Percentiles rank a stretch among this genome's conserved stretches.
Evolutionary conservation across 2,113 vertebrate species (phyloP).

Genomic region (Rhynchopsitta pachyrhyncha): DNA sequence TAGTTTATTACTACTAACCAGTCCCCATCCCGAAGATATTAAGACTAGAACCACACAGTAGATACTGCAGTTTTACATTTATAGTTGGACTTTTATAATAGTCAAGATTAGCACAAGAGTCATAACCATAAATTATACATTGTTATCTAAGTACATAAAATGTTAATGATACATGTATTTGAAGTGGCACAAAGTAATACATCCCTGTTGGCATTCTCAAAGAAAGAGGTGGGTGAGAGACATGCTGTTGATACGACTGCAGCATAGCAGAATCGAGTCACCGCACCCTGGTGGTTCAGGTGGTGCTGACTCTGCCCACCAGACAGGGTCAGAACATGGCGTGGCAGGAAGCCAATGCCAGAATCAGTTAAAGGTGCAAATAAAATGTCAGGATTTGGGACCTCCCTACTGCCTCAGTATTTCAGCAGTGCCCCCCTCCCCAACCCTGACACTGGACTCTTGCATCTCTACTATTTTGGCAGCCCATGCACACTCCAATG

Average conservation of each 20-base stretch:
- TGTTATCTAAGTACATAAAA: slow-evolving; percentile 80
- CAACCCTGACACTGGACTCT: slow-evolving; percentile 29
- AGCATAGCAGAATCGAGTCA: slow-evolving; percentile 10
- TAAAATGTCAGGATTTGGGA: slow-evolving; percentile 27
- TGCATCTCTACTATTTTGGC: slow-evolving; percentile 15
- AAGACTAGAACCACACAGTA: slow-evolving; percentile 76
- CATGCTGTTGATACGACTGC: neutral
- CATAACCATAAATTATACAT: slow-evolving; percentile 86
- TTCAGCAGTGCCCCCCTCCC: neutral
- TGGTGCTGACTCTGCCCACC: neutral
- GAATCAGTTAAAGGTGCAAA: slow-evolving; percentile 50
- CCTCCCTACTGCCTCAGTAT: neutral
- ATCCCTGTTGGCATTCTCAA: slow-evolving; percentile 58
- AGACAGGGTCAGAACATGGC: neutral
- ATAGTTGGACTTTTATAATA: slow-evolving; percentile 81
- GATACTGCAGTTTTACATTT: slow-evolving; percentile 83
- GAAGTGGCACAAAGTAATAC: slow-evolving; percentile 70
- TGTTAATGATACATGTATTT: slow-evolving; percentile 71
- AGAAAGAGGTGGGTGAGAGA: slow-evolving; percentile 14
- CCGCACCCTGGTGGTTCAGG: neutral
- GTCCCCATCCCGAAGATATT: slow-evolving; percentile 9
- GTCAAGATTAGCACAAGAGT: slow-evolving; percentile 81
- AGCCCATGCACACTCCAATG: slow-evolving; percentile 25
- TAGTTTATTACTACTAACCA: neutral
- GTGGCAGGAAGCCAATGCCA: slow-evolving; percentile 21